Base-by-base conservation (phyloP, 2,888 invertebrate genomes). In the Sphinx pinastri region DNA sequence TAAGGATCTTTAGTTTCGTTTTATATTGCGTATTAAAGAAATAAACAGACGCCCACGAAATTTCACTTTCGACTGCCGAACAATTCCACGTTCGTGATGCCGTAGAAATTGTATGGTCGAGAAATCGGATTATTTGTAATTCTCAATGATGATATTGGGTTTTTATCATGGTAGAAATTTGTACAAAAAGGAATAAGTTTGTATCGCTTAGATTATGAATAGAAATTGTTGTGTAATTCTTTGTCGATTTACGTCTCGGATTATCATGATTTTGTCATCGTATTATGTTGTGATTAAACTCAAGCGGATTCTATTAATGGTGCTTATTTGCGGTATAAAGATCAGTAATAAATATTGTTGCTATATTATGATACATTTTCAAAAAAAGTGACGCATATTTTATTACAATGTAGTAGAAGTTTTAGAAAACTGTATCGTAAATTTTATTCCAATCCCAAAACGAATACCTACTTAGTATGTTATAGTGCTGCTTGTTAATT, bases 1-100 rank as follows among this genome's bases (percentile, higher is more conserved):
- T 49, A 63, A 63, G 63, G 63, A 63, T 63, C 12, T 63, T 25
- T 57, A 57, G 19, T 57, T 13, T 63, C 49, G 31, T 11, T 31
- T 58, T 38, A 25, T 8, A 63, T 63, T 11, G 19, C 49, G 19
- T 19, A 63, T 68, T 52, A 68, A 55, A 67, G 19, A 57, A 49
- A 68, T 68, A 49, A 72, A 67, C 16, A 55, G 13, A 51, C 67
- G 68, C 70, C 55, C 59, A 66, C 67, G 52, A 68, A 71, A 69
- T 75, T 73, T 75, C 74, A 73, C 75, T 75, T 75, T 70, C 73
- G 47, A 70, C 68, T 47, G 68, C 51, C 59, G 52, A 51, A 54
- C 52, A 58, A 68, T 63, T 63, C 49, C 49, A 4, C 47, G 13
- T 54, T 72, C 71, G 70, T 71, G 70, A 73, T 71, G 52, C 68